Evolutionary conservation across 2,888 invertebrate genomes (phyloP), one percentile per base, ranked within the genome.

Genomic region (Scrobipalpa costella): DNA sequence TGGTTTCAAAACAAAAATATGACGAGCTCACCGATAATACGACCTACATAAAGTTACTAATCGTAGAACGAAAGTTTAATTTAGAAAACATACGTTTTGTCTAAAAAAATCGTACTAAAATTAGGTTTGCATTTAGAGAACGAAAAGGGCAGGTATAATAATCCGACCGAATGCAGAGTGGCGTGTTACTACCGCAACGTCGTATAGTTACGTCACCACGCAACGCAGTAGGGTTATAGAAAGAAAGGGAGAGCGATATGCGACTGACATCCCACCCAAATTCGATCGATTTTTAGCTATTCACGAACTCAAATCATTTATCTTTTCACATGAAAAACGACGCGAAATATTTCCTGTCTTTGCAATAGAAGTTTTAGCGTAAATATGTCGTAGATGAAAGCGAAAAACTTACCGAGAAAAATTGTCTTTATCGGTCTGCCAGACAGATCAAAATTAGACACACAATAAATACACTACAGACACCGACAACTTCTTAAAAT

Each of bases 201-300:
- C 77, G 78, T 77, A 74, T 70, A 71, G 69, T 86, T 86, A 83
- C 85, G 80, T 85, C 86, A 86, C 85, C 82, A 72, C 77, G 70
- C 17, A 75, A 81, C 76, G 73, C 78, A 76, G 86, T 69, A 80
- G 89, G 85, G 68, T 89, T 81, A 85, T 87, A 88, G 69, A 17
- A 68, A 69, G 74, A 84, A 75, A 72, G 84, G 80, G 85, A 86
- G 70, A 70, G 80, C 63, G 50, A 70, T 73, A 78, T 67, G 71
- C 70, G 72, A 72, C 71, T 73, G 75, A 78, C 78, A 84, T 78
- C 89, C 89, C 91, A 91, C 91, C 92, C 91, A 90, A 86, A 76
- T 85, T 77, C 79, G 83, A 92, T 92, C 90, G 92, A 92, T 92
- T 92, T 91, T 90, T 85, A 87, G 80, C 80, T 74, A 77, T 79